Conservation (phyloP, 2,113 vertebrate genomes). For the Diadophis punctatus region DNA sequence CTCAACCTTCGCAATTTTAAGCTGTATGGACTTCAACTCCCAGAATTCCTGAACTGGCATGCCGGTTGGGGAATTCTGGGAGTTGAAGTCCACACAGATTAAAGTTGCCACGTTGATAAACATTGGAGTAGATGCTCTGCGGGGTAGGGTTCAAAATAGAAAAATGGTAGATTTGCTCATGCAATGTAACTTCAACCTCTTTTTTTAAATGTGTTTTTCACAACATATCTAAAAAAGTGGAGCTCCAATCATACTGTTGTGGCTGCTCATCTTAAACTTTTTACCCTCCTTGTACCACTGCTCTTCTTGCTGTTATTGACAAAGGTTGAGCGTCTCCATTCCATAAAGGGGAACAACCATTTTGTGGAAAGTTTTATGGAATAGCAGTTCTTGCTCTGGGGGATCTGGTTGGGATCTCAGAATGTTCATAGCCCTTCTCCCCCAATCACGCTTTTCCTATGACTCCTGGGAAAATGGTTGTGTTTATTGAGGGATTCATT, state of each 20-base stretch:
- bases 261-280: background rate
- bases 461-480: background rate
- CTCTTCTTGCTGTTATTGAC: background rate
- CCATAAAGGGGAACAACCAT: background rate
- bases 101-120: too few relatives aligned
- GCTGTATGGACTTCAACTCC: background rate
- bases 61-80: too few relatives aligned
- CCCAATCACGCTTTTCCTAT: background rate
- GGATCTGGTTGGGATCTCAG: background rate
- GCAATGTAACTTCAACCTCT: background rate
- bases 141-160: background rate
- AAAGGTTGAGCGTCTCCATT: background rate
- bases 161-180: background rate
- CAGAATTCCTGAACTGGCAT: too few relatives aligned
- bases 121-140: background rate
- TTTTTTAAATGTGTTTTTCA: background rate
- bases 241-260: background rate
- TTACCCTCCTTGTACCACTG: background rate
- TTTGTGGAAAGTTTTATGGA: background rate
- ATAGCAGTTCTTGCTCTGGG: background rate
- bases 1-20: background rate
- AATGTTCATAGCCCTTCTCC: background rate
- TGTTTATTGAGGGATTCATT: fast-evolving
- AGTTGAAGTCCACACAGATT: too few relatives aligned
- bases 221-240: background rate